Base-by-base conservation (phyloP, 1,140 invertebrate species). In the Eufriesea mexicana region DNA sequence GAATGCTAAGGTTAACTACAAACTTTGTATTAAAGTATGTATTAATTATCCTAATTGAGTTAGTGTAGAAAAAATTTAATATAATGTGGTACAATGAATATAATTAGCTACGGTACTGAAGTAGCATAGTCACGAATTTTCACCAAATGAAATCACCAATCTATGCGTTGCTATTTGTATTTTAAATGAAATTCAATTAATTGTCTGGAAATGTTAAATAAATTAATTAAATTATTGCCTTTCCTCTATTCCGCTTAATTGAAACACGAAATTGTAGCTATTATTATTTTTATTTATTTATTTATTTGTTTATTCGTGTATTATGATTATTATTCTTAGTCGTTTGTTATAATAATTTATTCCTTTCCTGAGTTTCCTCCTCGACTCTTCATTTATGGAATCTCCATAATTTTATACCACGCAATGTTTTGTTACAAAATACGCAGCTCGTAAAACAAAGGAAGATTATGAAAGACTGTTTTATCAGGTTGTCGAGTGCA, bases 21-120 rank as follows among this genome's bases (percentile, higher is more conserved):
- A 61, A 77, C 57, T 62, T 54, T 49, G 8, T 59, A 49, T 72
- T 45, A 14, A 18, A 42, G 4, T 20, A 35, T 14, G 20, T 14
- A 72, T 51, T 72, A 79, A 62, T 28, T 72, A 49, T 42, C 16
- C 28, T 62, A 79, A 72, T 72, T 62, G 47, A 61, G 14, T 25
- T 59, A 7, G 7, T 28, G 4, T 35, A 47, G 12, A 47, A 55
- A 28, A 10, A 78, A 57, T 68, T 67, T 45, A 68, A 78, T 78
- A 68, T 78, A 23, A 35, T n/a, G 49, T 18, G 49, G n/a, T 25
- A 51, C 47, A 42, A 67, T 45, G 28, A 54, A 67, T 66, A 55
- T 77, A 49, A 68, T 78, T 68, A 49, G 18, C 45, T 49, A 10
- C 45, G 6, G 8, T 20, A 18, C 20, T 47, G 14, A n/a, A 45